phyloP scores from a whole-genome alignment of 1,140 invertebrate genomes.

The Temnothorax curvispinosus region DNA sequence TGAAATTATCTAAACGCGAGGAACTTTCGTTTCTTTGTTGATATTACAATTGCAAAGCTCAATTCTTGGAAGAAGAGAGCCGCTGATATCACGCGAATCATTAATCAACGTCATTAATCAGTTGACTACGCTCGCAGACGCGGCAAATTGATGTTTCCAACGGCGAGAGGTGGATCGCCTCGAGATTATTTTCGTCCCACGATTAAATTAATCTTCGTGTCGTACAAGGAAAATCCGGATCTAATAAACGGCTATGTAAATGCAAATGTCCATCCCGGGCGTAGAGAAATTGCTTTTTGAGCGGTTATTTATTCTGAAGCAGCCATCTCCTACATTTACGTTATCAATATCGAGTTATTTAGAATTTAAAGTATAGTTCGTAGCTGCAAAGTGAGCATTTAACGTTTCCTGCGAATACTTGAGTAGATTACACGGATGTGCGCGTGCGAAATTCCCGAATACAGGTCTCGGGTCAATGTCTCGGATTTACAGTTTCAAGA shows the following conservation, averaged over 20 bases:
- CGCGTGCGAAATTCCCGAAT: not conserved
- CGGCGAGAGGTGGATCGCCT: conserved; percentile 5
- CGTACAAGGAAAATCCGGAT: conserved; percentile 18
- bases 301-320: not conserved
- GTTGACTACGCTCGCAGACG: not conserved
- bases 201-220: not conserved
- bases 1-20: not conserved
- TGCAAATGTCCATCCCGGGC: too few species aligned
- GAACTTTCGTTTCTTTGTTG: not conserved
- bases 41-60: not conserved
- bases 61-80: not conserved
- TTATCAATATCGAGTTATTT: not conserved
- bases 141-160: not conserved
- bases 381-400: not conserved
- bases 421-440: not conserved
- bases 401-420: not conserved
- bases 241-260: not conserved
- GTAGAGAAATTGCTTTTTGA: not conserved
- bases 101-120: conserved; percentile 21
- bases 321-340: not conserved
- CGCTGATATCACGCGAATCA: not conserved
- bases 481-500: conserved; percentile 26
- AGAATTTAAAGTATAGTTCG: not conserved
- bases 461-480: not conserved
- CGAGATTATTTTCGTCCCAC: not conserved